Evolutionary conservation across 1,140 invertebrate species (phyloP), one percentile per base, ranked within the genome.

Genomic region (Drosophila varians): DNA sequence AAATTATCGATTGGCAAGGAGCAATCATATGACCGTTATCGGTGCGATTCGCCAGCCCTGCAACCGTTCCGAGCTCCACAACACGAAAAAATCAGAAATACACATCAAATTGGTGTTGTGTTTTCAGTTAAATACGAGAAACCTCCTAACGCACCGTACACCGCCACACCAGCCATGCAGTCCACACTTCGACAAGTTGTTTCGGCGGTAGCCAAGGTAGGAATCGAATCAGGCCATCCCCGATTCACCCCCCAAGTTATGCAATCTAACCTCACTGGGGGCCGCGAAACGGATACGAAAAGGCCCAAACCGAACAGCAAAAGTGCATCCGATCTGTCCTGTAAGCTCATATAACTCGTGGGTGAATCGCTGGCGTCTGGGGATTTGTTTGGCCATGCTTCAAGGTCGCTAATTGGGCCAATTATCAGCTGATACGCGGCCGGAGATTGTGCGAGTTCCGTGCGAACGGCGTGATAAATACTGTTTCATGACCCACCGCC

Each of bases 181-280:
- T 89, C 61, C 40, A 89, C 87, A 43, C 61, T 91, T 62, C 77
- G 83, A 26, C 84, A 77, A 65, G 71, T 60, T 51, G 54, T 83
- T 28, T 68, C 66, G 31, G 43, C 73, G 36, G 69, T 78, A 23
- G 74, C 82, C 49, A 91, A 91, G 90, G 90, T 91, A 80, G 62
- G 57, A 38, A 12, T 5, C 36, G 12, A 26, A 45, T 31, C 26
- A 49, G 36, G 25, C 42, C 7, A 36, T 25, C 18, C 8, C 40
- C 6, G 19, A 49, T 62, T 48, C 31, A 14, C 23, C 43, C 21
- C 34, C 49, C 18, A 52, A 84, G 78, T 90, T 90, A 90, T 90
- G 89, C 89, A 90, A 90, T 90, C 79, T 87, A 87, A 87, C 82
- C 82, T 87, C 74, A 51, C 71, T 26, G 38, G 45, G 43, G 82